Conservation (phyloP, 2,888 invertebrate genomes). For the Brachyptera putata region DNA sequence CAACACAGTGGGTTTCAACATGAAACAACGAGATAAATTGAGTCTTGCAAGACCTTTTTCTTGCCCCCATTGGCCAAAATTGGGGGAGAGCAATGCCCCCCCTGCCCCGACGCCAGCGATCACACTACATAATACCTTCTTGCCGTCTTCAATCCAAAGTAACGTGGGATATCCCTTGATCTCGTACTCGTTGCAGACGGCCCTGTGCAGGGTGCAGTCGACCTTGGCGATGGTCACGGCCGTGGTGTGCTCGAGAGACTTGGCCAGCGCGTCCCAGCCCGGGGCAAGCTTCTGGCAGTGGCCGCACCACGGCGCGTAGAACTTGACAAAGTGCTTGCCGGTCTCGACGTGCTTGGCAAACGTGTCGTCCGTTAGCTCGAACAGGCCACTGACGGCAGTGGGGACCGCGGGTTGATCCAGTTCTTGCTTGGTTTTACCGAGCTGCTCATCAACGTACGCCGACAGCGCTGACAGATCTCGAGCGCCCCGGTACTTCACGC, state of each 20-base stretch:
- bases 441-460: constrained; percentile 70
- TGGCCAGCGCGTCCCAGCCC: constrained; percentile 77
- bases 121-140: too few species aligned
- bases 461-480: constrained; percentile 73
- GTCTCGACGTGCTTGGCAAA: constrained; percentile 66
- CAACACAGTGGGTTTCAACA: too few species aligned
- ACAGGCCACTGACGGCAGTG: constrained; percentile 57
- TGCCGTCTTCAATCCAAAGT: constrained; percentile 82
- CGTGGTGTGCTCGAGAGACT: constrained; percentile 60
- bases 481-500: constrained; percentile 72
- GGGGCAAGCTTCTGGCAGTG: constrained; percentile 83
- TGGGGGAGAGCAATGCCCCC: too few species aligned
- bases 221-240: constrained; percentile 73
- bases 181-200: constrained; percentile 72
- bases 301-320: constrained; percentile 90
- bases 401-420: constrained; percentile 46
- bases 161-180: constrained; percentile 85
- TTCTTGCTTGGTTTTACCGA: constrained; percentile 43
- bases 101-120: too few species aligned
- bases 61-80: too few species aligned
- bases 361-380: constrained; percentile 70
- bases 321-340: constrained; percentile 84
- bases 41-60: too few species aligned
- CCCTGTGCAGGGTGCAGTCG: constrained; percentile 74
- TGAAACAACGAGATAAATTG: too few species aligned